Evolutionary conservation across 1,140 invertebrate genomes (phyloP), one percentile per base, ranked within the genome.

Genomic region (Macrobrachium nipponense): DNA sequence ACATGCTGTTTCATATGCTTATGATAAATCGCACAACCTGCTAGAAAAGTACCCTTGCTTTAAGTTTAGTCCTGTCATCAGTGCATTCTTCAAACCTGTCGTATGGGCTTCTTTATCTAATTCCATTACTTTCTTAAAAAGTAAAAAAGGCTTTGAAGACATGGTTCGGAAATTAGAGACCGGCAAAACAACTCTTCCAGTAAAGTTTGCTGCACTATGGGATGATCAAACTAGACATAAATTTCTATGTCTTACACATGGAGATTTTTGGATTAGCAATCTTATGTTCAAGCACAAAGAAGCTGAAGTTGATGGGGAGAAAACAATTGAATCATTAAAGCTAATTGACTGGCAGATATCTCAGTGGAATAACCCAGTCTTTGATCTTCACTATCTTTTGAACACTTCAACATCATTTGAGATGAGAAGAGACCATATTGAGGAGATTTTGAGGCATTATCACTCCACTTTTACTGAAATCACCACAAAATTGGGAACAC

Each of bases 241-340:
- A 75, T 80, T 89, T 62, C 72, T 89, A 14, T 87, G 85, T 17
- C 85, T 89, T n/a, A 89, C 88, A n/a, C 88, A 89, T 78, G 88
- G 88, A 20, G 88, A 89, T 20, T 87, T 85, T 80, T 89, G 88
- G 88, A 86, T 80, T 44, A 89, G 81, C 62, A 89, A 89, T 66
- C 80, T 89, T 17, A 75, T 89, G 61, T 89, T 75, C 72, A 73
- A 58, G 20, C 82, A 89, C 51, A 23, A 80, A 51, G 36, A 36
- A 36, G 23, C 15, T 18, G 60, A 59, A 60, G 15, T 66, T 14
- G 68, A 80, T 78, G 82, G 61, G 17, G 60, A 75, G 36, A 60
- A 59, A 59, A 27, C 18, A 8, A 76, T 88, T n/a, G 87, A 86
- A n/a, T 81, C 78, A 23, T 70, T 86, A 11, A 88, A 88, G 59